These are phyloP conservation scores for Gyps fulvus DNA, from an alignment of 2,113 vertebrate genomes.

Conservation along the genomic window DNA sequence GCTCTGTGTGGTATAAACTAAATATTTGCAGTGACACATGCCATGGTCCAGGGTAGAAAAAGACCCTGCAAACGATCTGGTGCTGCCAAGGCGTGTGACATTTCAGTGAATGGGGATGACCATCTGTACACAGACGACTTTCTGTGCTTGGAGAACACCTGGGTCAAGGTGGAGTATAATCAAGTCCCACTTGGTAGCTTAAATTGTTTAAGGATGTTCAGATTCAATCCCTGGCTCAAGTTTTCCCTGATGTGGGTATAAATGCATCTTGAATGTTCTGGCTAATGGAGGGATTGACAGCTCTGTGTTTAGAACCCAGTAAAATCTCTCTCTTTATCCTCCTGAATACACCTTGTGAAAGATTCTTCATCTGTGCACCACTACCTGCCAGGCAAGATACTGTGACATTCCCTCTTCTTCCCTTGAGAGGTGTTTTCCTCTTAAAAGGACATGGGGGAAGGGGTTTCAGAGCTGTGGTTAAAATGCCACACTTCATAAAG, in stretches of 20 bases:
- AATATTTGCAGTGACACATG: neutral
- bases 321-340: neutral
- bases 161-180: neutral
- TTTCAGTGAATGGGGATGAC: neutral
- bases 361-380: neutral
- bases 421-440: neutral
- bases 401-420: neutral
- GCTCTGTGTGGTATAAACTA: neutral
- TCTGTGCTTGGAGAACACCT: neutral
- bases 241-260: neutral
- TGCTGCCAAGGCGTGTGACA: neutral
- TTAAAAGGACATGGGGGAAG: neutral
- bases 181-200: rapidly evolving
- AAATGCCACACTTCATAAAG: neutral
- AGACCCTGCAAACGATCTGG: rapidly evolving
- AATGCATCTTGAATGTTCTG: neutral
- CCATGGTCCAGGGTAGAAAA: neutral
- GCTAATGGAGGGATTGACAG: neutral
- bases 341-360: neutral
- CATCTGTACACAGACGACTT: neutral
- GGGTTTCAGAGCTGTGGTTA: neutral
- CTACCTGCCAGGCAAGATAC: neutral
- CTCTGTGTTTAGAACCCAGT: neutral
- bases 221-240: neutral
- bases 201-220: neutral